Base-by-base conservation (phyloP, 2,113 vertebrate genomes). In the Phocoena sinus region DNA sequence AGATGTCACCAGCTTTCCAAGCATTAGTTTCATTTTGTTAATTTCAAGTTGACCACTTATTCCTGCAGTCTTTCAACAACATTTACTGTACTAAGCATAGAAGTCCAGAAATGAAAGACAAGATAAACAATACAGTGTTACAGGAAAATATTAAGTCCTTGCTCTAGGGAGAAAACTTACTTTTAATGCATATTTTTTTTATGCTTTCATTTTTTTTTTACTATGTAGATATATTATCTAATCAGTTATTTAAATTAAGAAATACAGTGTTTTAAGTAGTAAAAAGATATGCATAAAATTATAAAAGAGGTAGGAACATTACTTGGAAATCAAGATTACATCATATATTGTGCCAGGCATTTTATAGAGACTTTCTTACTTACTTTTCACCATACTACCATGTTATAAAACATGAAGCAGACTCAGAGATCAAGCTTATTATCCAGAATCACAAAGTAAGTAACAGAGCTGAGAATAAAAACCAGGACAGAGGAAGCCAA, bases 331-430 rank as follows among this genome's bases (percentile, higher is more conserved):
- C 84, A 85, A 91, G 21, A 81, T 85, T 95, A 74, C 53, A 26
- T 56, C 53, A 77, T 12, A 28, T 68, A 91, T 0, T 79, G 26
- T 68, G 41, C 31, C 36, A 74, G 50, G 1, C 7, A 89, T 71
- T 63, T 82, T 68, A 82, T 3, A n/a, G 33, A 53, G 5, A 15
- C 38, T 89, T 84, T 84, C 53, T 74, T 23, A 36, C 12, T 77
- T 88, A 47, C 56, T 82, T 95, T 77, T 71, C 4, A n/a, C n/a
- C 60, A 63, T 86, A 73, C 50, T 74, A 50, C 77, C 62, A 82
- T 79, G 92, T 94, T 79, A 62, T 53, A 96, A 82, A 92, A 58
- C n/a, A 94, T 62, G 62, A 93, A 94, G 17, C 47, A 83, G 47
- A 95, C 25, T 96, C n/a, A 82, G 25, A 82, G 6, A 73, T 58